Evolutionary conservation across 1,140 invertebrate species (phyloP), one percentile per base, ranked within the genome.

Genomic region (Acyrthosiphon pisum): DNA sequence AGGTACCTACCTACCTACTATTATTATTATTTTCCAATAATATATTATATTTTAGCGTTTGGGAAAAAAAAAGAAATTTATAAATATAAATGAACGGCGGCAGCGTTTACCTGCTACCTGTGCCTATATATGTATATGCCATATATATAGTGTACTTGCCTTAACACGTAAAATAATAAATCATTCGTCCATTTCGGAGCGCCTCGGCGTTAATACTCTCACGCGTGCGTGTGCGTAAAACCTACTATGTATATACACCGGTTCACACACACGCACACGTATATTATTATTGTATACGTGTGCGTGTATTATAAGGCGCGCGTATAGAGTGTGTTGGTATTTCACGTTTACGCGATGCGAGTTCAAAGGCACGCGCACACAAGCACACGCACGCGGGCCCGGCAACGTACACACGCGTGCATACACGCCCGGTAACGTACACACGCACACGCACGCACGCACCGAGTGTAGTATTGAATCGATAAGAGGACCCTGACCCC

Each of bases 401-500:
- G n/a, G 14, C 22, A 53, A 53, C 76, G 81, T 11, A 44, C 41
- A 86, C 23, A 20, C 35, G 37, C 48, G 6, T 11, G 35, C 41
- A 44, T 14, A 90, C 53, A 90, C 50, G 11, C 89, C 23, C 89
- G 20, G 2, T 4, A 9, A 30, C 83, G 41, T 9, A 83, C 35
- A 83, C 35, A 14, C 41, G 41, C 83, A 44, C 83, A 9, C 41
- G 18, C 44, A n/a, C 87, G 30, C 87, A 46, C 48, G 18, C 87
- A 46, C n/a, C 87, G n/a, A 53, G 87, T 53, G 87, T 89, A 35
- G 56, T 91, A 91, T 91, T 48, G 68, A 91, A 91, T 91, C 90
- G 90, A 91, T 91, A 91, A 91, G 90, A 81, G 90, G 56, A 91
- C 87, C 87, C 87, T 89, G 56, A 48, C 41, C 90, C 60, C 44